Percentiles rank a stretch among this genome's conserved stretches.
These are phyloP conservation scores for Aspiorhynchus laticeps DNA, from an alignment of 2,113 vertebrate genomes.

Conservation along the genomic window DNA sequence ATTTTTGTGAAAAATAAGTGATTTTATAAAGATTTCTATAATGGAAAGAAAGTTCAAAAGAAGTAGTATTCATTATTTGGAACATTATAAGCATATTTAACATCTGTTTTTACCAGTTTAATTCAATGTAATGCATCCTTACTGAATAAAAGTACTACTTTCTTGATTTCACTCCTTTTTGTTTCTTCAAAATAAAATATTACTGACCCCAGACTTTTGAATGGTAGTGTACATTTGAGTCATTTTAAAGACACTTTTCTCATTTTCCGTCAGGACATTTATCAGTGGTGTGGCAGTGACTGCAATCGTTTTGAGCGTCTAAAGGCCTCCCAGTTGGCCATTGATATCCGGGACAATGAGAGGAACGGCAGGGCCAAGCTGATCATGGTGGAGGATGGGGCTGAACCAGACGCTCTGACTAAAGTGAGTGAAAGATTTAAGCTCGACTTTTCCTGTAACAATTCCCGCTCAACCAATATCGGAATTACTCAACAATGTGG, in stretches of 20 bases:
- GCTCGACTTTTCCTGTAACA: neutral
- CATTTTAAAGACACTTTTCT: neutral
- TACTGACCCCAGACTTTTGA: neutral
- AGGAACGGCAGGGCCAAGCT: conserved; percentile 76
- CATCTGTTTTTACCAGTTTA: neutral
- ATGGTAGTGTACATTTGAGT: neutral
- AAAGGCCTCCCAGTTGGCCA: conserved; percentile 74
- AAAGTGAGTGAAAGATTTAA: conserved; percentile 58
- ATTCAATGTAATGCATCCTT: neutral
- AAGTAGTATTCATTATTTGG: neutral
- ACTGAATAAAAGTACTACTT: neutral
- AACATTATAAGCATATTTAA: neutral
- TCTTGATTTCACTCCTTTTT: neutral
- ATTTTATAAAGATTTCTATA: neutral
- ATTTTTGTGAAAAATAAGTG: neutral
- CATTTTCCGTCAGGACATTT: conserved; percentile 67
- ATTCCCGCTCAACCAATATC: neutral
- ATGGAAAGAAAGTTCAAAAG: neutral
- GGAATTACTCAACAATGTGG: neutral
- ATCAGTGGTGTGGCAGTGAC: conserved; percentile 78
- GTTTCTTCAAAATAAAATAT: neutral
- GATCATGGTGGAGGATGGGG: conserved; percentile 73
- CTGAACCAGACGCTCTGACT: conserved; percentile 62
- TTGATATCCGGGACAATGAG: conserved; percentile 78
- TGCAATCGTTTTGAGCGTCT: conserved; percentile 75